Percentiles rank a stretch among this genome's conserved stretches.
Evolutionary conservation across 2,113 vertebrate species (phyloP).

Genomic region (Rana temporaria): DNA sequence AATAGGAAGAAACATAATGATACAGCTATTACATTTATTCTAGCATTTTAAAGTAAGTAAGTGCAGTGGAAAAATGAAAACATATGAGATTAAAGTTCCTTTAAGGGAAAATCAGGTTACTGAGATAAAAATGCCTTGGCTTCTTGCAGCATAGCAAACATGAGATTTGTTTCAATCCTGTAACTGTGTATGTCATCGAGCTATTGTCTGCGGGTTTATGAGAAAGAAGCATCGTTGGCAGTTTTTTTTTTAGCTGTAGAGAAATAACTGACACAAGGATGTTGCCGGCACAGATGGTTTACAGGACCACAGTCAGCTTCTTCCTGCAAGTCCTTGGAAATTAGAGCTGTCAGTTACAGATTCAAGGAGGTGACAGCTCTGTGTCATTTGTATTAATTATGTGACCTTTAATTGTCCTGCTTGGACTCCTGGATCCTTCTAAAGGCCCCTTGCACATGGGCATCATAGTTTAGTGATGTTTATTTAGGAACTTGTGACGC

Average conservation of each 20-base stretch:
- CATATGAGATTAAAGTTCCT: too few species aligned
- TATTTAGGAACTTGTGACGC: too few species aligned
- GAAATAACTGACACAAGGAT: conserved; percentile 16
- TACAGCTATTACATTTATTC: too few species aligned
- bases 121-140: conserved; percentile 9
- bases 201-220: conserved; percentile 13
- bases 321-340: conserved; percentile 15
- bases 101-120: conserved; percentile 17
- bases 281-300: not conserved
- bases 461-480: too few species aligned
- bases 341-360: not conserved
- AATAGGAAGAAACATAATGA: too few species aligned
- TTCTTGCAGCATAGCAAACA: conserved; percentile 8
- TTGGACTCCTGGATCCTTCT: too few species aligned
- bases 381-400: not conserved
- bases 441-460: too few species aligned
- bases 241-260: not conserved
- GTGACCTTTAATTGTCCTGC: not conserved
- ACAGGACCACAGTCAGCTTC: not conserved
- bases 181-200: not conserved
- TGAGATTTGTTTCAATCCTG: conserved; percentile 11
- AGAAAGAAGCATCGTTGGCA: not conserved
- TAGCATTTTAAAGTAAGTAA: too few species aligned
- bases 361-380: not conserved
- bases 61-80: too few species aligned